Evolutionary conservation across 1,140 invertebrate species (phyloP), one percentile per base, ranked within the genome.

Genomic region (Heterodera carotae): DNA sequence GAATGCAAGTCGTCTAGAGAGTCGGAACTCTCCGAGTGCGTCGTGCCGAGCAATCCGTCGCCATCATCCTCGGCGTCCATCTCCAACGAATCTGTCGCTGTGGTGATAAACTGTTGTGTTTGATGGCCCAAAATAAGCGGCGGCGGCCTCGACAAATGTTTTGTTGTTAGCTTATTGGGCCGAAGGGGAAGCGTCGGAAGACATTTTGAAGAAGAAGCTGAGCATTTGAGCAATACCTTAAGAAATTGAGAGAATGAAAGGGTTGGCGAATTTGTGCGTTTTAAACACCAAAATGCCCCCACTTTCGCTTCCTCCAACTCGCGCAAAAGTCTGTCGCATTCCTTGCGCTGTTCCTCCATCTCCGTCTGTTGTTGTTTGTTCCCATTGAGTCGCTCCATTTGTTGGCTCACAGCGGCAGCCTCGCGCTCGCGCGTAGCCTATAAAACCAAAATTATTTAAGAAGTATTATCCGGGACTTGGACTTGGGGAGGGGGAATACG

Each of bases 241-340:
- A 69, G 1, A 12, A 34, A 68, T n/a, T n/a, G n/a, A 27, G 39
- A 22, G 4, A 68, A n/a, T 27, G n/a, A 27, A 27, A n/a, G 22
- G n/a, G 27, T 8, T 8, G 12, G 39, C 39, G 39, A 39, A 39
- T 6, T 39, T 39, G n/a, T 39, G 36, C 6, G 22, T 22, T 66
- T 66, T 2, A 34, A 29, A 31, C 29, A 6, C 22, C 3, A 59
- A 72, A 7, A 60, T 29, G 29, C 53, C 10, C 59, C 59, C 36
- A 29, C 36, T 62, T 74, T 74, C 53, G 72, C n/a, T 12, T 74
- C 72, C 2, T 33, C 56, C 27, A 74, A 74, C 34, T 74, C 72
- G 27, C 27, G 59, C 36, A 29, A 43, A 15, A 74, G 33, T 10
- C 72, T 59, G 59, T 74, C 72, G 64, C 53, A 74, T 36, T 74